These are phyloP conservation scores for Acleris sparsana DNA, from an alignment of 2,888 invertebrate genomes.

Conservation along the genomic window DNA sequence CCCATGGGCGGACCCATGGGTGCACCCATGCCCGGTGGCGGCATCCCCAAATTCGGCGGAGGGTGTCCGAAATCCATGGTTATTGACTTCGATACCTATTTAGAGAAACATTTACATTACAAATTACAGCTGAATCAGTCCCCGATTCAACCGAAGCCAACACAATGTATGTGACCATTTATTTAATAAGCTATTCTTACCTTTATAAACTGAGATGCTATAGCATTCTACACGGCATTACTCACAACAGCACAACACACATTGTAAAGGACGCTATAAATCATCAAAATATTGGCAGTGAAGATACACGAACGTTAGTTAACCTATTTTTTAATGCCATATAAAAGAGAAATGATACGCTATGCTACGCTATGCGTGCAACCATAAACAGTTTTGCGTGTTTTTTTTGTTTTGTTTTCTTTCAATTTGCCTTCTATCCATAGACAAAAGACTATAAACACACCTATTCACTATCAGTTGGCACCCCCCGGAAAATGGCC, in stretches of 20 bases:
- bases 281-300: constrained; percentile 49
- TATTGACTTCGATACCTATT: constrained; percentile 76
- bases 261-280: constrained; percentile 49
- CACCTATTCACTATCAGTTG: constrained; percentile 6
- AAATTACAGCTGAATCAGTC: constrained; percentile 40
- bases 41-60: constrained; percentile 74
- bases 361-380: constrained; percentile 32
- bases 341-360: constrained; percentile 53
- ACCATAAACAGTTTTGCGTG: constrained; percentile 19
- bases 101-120: constrained; percentile 68
- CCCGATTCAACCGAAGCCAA: constrained; percentile 14
- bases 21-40: constrained; percentile 68
- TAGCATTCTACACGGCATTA: constrained; percentile 66
- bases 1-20: constrained; percentile 70
- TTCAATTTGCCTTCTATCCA: constrained; percentile 4
- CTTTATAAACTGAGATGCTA: constrained; percentile 64
- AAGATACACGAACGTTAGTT: constrained; percentile 61
- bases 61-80: constrained; percentile 79
- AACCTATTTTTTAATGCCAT: constrained; percentile 65
- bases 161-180: constrained; percentile 30
- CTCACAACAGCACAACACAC: constrained; percentile 57
- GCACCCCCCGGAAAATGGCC: not conserved
- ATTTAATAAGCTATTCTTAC: constrained; percentile 54
- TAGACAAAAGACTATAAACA: constrained; percentile 10
- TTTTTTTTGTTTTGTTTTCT: constrained; percentile 18